These are phyloP conservation scores for Catharus bicknelli DNA, from an alignment of 2,113 vertebrate species.

Conservation along the genomic window DNA sequence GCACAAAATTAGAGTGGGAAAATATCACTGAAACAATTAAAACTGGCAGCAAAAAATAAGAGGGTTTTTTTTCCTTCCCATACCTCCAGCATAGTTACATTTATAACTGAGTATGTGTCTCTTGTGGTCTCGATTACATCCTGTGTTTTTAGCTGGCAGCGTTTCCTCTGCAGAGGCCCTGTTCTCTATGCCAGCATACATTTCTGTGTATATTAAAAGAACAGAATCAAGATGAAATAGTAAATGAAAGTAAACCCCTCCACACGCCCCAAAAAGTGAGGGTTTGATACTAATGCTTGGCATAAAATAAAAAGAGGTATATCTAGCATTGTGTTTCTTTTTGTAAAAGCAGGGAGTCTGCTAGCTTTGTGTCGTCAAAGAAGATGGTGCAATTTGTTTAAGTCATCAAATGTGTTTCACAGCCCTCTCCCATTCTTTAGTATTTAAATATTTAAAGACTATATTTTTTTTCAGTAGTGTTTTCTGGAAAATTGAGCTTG, in stretches of 20 bases:
- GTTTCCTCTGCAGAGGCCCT: conserved; percentile 78
- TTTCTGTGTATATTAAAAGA: conserved; percentile 59
- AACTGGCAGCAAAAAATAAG: conserved; percentile 53
- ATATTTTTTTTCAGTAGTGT: conserved; percentile 23
- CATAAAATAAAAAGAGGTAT: background rate
- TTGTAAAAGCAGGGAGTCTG: background rate
- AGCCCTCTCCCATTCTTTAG: conserved; percentile 4
- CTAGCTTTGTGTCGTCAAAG: background rate
- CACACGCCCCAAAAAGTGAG: background rate
- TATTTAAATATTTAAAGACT: conserved; percentile 2
- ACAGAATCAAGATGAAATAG: conserved; percentile 50
- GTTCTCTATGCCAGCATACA: conserved; percentile 58
- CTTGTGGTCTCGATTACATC: conserved; percentile 81
- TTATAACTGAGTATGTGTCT: conserved; percentile 72
- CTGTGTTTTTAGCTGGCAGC: conserved; percentile 78
- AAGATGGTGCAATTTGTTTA: background rate
- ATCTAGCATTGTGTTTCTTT: background rate
- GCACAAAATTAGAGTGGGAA: conserved; percentile 15
- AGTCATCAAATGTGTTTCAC: background rate
- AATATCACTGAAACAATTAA: conserved; percentile 60
- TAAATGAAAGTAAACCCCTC: background rate
- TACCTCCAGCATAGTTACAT: conserved; percentile 70
- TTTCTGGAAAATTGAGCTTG: conserved; percentile 43
- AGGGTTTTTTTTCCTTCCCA: background rate
- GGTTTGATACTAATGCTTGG: conserved; percentile 15